A percentile compares a stretch with the other conserved stretches of the same genome.
phyloP scores from a whole-genome alignment of 2,113 vertebrate species.

The Cricetomys ansorgei region DNA sequence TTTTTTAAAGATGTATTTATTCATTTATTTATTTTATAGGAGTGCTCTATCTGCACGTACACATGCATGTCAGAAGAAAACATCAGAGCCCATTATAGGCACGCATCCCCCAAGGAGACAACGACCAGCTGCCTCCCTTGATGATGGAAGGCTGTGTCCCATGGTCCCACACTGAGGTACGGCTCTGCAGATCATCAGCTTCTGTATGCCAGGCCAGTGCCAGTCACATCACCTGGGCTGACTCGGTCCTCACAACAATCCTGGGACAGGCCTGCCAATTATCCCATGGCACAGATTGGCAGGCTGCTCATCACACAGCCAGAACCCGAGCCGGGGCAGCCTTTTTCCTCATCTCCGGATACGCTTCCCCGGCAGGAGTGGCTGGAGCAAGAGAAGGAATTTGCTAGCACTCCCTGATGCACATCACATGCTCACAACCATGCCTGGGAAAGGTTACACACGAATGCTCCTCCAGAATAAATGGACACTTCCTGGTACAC shows the following conservation, averaged over 20 bases:
- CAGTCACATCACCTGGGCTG: neutral
- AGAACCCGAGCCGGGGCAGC: neutral
- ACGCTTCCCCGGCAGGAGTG: neutral
- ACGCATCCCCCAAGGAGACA: neutral
- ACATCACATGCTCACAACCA: neutral
- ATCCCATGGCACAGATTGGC: neutral
- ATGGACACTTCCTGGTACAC: neutral
- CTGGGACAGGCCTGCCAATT: too few relatives aligned
- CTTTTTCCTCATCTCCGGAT: neutral
- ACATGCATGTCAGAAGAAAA: too few relatives aligned
- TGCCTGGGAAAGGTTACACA: neutral
- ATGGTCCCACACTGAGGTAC: neutral
- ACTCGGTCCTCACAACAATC: neutral
- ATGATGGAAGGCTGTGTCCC: neutral
- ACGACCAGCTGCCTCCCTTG: neutral
- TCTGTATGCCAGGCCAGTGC: neutral
- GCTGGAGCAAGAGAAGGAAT: neutral
- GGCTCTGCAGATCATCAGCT: neutral
- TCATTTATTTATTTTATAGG: too few relatives aligned
- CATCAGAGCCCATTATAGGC: too few relatives aligned
- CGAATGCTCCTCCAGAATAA: neutral
- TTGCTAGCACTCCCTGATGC: neutral
- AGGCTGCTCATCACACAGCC: neutral
- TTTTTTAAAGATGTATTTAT: too few relatives aligned
- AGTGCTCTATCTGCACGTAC: too few relatives aligned